These are phyloP conservation scores for Notodonta ziczac DNA, from an alignment of 2,888 invertebrate species.

Conservation along the genomic window DNA sequence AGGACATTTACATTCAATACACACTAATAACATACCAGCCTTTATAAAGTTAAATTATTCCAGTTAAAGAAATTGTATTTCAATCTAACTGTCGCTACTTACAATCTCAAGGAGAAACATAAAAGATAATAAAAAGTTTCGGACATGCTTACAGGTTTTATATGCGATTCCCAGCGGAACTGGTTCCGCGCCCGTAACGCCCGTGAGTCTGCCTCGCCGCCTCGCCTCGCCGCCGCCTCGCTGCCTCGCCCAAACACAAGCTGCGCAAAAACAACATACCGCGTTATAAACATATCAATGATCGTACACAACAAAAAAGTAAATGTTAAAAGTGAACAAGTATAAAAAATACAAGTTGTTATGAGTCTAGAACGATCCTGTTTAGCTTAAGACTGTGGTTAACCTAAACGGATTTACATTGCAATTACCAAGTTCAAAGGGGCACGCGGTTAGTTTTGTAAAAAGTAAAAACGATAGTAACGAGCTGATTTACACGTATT, in stretches of 20 bases:
- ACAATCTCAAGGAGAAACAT: neutral
- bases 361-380: conserved; percentile 22
- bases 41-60: too few relatives aligned
- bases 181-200: conserved; percentile 71
- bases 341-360: conserved; percentile 19
- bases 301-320: conserved; percentile 30
- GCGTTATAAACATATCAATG: conserved; percentile 47
- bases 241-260: conserved; percentile 38
- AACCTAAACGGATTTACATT: neutral
- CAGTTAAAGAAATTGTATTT: too few relatives aligned
- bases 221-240: too few relatives aligned
- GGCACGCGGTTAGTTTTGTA: neutral
- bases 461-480: neutral
- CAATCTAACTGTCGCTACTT: neutral
- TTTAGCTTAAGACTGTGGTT: conserved; percentile 11
- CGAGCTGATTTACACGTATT: neutral
- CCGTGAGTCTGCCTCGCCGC: conserved; percentile 72
- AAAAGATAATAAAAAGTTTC: conserved; percentile 15
- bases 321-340: conserved; percentile 31
- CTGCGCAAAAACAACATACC: conserved; percentile 50
- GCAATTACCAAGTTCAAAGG: neutral
- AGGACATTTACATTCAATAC: too few relatives aligned
- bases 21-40: too few relatives aligned
- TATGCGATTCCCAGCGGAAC: conserved; percentile 55
- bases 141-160: conserved; percentile 35